These are phyloP conservation scores for Philhelius pedissequus DNA, from an alignment of 2,888 invertebrate genomes.

Conservation along the genomic window DNA sequence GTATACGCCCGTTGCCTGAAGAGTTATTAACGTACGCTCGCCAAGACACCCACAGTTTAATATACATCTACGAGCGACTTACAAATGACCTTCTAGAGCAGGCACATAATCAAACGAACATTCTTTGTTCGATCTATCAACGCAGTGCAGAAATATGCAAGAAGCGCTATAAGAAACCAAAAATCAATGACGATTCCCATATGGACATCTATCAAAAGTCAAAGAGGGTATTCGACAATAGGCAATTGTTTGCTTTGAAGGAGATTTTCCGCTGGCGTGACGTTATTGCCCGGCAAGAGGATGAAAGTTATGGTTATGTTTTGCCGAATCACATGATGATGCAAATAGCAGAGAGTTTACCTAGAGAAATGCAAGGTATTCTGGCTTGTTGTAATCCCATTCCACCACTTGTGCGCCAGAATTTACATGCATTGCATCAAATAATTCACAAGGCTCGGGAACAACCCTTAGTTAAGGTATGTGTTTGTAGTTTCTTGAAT, in stretches of 20 bases:
- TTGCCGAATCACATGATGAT: slow-evolving; percentile 97
- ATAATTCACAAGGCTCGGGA: slow-evolving; percentile 86
- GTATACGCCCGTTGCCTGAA: slow-evolving; percentile 91
- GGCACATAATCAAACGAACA: slow-evolving; percentile 83
- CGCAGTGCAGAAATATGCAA: slow-evolving; percentile 87
- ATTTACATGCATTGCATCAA: slow-evolving; percentile 82
- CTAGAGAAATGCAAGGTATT: slow-evolving; percentile 95
- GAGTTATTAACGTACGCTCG: slow-evolving; percentile 92
- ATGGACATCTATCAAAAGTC: slow-evolving; percentile 88
- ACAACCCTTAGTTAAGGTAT: slow-evolving; percentile 83
- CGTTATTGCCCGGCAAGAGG: slow-evolving; percentile 88
- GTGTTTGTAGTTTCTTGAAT: slow-evolving; percentile 46
- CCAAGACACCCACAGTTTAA: slow-evolving; percentile 95
- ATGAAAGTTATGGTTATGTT: slow-evolving; percentile 95
- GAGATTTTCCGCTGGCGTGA: slow-evolving; percentile 95
- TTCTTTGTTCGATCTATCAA: slow-evolving; percentile 86
- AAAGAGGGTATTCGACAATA: slow-evolving; percentile 89
- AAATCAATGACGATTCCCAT: slow-evolving; percentile 85
- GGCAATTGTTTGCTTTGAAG: slow-evolving; percentile 90
- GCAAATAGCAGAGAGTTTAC: slow-evolving; percentile 91
- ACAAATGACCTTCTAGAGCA: slow-evolving; percentile 85
- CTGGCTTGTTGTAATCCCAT: slow-evolving; percentile 95
- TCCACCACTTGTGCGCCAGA: slow-evolving; percentile 84
- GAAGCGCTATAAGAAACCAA: slow-evolving; percentile 90
- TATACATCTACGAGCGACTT: slow-evolving; percentile 91